Conservation (phyloP, 2,797 vertebrate species). For the Clarias laeviceps region DNA sequence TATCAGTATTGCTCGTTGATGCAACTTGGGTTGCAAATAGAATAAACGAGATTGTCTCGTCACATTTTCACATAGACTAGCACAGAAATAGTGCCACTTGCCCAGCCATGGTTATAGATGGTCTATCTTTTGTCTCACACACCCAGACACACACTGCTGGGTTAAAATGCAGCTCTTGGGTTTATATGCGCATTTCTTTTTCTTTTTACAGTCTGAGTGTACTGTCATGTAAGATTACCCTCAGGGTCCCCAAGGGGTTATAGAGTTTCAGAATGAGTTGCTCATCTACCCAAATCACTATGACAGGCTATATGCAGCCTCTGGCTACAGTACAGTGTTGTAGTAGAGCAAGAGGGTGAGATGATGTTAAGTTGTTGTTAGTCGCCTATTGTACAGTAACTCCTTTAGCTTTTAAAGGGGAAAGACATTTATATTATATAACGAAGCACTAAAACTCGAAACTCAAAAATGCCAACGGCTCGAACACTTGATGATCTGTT, state of each 20-base stretch:
- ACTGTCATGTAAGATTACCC: constrained; percentile 78
- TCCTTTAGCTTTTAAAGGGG: background rate
- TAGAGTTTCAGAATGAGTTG: constrained; percentile 78
- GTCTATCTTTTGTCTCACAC: background rate
- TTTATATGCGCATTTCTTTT: constrained; percentile 37
- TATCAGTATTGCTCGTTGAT: background rate
- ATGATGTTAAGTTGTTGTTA: constrained; percentile 3
- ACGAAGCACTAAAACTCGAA: background rate
- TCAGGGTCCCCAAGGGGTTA: constrained; percentile 66
- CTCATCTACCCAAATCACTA: constrained; percentile 74
- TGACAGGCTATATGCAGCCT: constrained; percentile 68
- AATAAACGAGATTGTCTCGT: background rate
- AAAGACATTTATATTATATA: background rate
- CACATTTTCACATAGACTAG: background rate
- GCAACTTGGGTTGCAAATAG: background rate
- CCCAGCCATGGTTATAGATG: background rate
- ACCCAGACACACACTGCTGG: background rate
- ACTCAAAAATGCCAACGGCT: background rate
- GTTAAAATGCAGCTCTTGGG: constrained; percentile 24
- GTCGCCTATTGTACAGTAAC: background rate
- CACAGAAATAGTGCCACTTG: background rate
- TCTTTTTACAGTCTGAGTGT: constrained; percentile 64
- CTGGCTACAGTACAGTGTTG: constrained; percentile 49
- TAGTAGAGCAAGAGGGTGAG: constrained; percentile 16
- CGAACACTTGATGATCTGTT: background rate